These are phyloP conservation scores for Ceratotherium simum DNA, from an alignment of 2,113 vertebrate genomes.

Conservation along the genomic window DNA sequence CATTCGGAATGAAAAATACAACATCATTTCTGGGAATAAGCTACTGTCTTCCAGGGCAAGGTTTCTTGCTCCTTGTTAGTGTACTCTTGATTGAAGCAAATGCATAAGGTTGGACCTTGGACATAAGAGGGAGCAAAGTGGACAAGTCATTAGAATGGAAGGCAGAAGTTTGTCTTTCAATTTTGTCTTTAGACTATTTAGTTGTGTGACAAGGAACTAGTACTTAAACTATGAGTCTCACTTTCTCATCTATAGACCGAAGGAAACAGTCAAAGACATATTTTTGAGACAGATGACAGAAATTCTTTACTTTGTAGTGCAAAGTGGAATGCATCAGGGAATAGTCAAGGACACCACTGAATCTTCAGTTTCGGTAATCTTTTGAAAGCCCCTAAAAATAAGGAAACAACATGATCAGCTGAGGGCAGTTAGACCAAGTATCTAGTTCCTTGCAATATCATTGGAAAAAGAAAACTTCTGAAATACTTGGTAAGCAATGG, in stretches of 20 bases:
- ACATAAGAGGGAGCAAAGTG: background rate
- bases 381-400: fast-evolving
- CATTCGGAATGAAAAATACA: no score
- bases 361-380: no score
- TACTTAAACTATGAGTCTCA: background rate
- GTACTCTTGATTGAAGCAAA: no score
- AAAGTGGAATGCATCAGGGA: background rate
- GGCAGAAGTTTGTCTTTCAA: background rate
- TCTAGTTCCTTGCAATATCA: no score
- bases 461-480: no score
- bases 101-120: no score
- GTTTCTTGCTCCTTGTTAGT: background rate
- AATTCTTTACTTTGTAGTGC: background rate
- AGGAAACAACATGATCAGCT: background rate
- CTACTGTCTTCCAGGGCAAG: no score
- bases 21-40: no score
- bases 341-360: background rate
- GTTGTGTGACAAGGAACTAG: background rate
- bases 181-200: background rate
- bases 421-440: no score
- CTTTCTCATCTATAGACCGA: background rate
- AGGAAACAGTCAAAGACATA: background rate
- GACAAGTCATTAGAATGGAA: background rate
- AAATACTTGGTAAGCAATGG: background rate
- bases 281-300: background rate